Base-by-base conservation (phyloP, 2,888 invertebrate species). In the Meteorus cinctellus region DNA sequence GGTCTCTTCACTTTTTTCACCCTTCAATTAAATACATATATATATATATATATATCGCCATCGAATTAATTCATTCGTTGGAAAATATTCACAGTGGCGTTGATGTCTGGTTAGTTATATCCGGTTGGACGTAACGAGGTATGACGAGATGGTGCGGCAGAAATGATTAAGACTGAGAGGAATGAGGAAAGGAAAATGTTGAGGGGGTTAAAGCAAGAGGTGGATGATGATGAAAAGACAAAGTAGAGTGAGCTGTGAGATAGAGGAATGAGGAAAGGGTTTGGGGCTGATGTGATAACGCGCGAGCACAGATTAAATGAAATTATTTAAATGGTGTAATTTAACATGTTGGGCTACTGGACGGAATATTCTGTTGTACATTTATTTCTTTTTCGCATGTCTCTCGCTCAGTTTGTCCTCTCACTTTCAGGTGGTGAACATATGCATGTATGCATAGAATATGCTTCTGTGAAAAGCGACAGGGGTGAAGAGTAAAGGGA, bases 261-360 rank as follows among this genome's bases (percentile, higher is more conserved):
- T n/a, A 48, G 16, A 48, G n/a, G n/a, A 16, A n/a, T 14, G n/a
- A 16, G 2, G n/a, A 8, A 1, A n/a, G n/a, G 19, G 4, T 5
- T n/a, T 27, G 55, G 72, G 62, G 66, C 72, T 34, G 55, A 41
- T 51, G 74, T 60, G 63, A 73, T 36, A 27, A 45, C 59, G 34
- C 41, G 71, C 69, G 77, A 55, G 81, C 82, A 79, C 81, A 82
- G 85, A 84, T 85, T 85, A 87, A 87, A 87, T 85, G 86, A 86
- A 86, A 87, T 87, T 87, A 87, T 87, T 87, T 86, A 87, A 87
- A 87, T 87, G 84, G 83, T 80, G 84, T 86, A 85, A 87, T 86
- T 86, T 84, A 85, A 85, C 85, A 82, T 85, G 81, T 83, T 76
- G 82, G 82, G 74, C 78, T 34, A 29, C 31, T 41, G 74, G 74